These are phyloP conservation scores for Catamblyrhynchus diadema DNA, from an alignment of 2,797 vertebrate species.

Conservation along the genomic window DNA sequence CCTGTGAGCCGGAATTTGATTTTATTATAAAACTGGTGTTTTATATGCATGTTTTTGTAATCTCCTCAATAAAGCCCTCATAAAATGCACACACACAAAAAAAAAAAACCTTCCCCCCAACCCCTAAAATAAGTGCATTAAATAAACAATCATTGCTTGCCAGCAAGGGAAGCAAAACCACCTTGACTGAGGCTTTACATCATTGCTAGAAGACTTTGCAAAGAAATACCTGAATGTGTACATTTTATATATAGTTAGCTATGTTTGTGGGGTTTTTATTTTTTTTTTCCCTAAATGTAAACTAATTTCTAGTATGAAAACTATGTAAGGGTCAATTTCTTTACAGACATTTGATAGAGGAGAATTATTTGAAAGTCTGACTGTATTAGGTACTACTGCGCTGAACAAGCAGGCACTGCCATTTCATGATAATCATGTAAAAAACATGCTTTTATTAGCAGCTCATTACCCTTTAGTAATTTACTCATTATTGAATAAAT, in stretches of 20 bases:
- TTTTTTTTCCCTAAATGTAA: fast-evolving
- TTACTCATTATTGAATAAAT: slow-evolving; percentile 49
- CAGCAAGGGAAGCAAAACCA: neutral
- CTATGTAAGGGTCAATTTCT: neutral
- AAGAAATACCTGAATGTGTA: neutral
- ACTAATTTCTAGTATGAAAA: neutral
- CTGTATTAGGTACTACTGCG: neutral
- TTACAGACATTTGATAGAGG: neutral
- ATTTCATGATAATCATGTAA: slow-evolving; percentile 1
- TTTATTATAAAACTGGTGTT: neutral
- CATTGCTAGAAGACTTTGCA: neutral
- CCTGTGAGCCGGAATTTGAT: neutral
- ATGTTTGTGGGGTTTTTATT: neutral
- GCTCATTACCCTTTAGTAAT: slow-evolving; percentile 43
- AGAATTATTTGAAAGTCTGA: neutral
- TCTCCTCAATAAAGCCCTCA: neutral
- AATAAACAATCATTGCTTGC: neutral
- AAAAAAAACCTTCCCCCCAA: fast-evolving
- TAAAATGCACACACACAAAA: neutral
- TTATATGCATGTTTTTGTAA: neutral
- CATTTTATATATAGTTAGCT: neutral
- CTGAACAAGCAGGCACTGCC: neutral
- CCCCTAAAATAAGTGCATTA: neutral
- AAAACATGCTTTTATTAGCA: slow-evolving; percentile 36
- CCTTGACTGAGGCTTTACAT: neutral